Evolutionary conservation across 2,888 invertebrate species (phyloP).

Genomic region (Congeria kusceri): DNA sequence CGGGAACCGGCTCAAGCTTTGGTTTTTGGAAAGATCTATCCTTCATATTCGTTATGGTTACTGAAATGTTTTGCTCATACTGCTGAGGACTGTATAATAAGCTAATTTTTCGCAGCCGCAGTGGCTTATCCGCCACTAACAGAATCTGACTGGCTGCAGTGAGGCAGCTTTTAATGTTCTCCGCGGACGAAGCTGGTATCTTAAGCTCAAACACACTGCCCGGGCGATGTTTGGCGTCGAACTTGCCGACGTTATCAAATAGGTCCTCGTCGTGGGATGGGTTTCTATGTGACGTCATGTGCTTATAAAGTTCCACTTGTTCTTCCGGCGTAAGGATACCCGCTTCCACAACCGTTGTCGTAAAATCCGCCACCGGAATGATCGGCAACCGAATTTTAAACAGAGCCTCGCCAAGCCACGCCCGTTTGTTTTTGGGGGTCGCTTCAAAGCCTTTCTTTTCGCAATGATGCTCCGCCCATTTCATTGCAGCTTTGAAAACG

Average conservation of each 20-base stretch:
- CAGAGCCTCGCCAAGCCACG: constrained; percentile 61
- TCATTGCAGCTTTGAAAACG: constrained; percentile 60
- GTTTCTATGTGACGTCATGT: constrained; percentile 46
- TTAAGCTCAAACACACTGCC: constrained; percentile 62
- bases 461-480: constrained; percentile 64
- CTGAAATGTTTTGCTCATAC: constrained; percentile 52
- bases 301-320: constrained; percentile 63
- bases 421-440: constrained; percentile 56
- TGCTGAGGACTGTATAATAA: constrained; percentile 53
- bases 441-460: constrained; percentile 56
- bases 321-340: constrained; percentile 56
- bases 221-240: constrained; percentile 57
- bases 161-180: constrained; percentile 56
- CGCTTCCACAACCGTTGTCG: constrained; percentile 47
- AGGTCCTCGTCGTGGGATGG: constrained; percentile 31
- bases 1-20: constrained; percentile 47
- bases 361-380: constrained; percentile 62
- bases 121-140: constrained; percentile 57
- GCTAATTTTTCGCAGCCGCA: constrained; percentile 55
- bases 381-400: constrained; percentile 58
- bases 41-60: constrained; percentile 60
- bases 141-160: constrained; percentile 57
- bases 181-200: constrained; percentile 42
- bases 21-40: constrained; percentile 49
- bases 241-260: constrained; percentile 55